Evolutionary conservation across 2,797 vertebrate species (phyloP).

Genomic region (Podarcis lilfordi): DNA sequence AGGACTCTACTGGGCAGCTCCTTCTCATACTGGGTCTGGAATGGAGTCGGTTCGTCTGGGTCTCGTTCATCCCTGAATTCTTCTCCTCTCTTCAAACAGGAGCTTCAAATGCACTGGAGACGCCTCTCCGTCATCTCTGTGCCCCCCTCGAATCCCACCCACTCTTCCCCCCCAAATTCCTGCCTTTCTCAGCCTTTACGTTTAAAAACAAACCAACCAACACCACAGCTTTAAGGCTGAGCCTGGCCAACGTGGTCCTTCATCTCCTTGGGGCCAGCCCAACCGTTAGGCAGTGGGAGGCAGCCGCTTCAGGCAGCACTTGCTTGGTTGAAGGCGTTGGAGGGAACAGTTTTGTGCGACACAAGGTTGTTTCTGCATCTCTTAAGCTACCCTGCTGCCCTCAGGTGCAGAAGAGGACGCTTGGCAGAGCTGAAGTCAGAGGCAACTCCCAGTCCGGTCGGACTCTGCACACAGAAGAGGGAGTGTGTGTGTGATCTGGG

Average conservation of each 20-base stretch:
- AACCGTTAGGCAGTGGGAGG: neutral
- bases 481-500: too few species aligned
- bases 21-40: too few species aligned
- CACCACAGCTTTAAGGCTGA: too few species aligned
- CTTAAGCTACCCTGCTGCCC: neutral
- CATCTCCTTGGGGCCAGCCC: neutral
- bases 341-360: too few species aligned
- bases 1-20: neutral
- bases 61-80: neutral
- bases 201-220: neutral
- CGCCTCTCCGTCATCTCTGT: neutral
- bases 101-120: neutral
- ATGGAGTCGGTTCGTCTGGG: neutral
- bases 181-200: neutral
- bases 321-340: too few species aligned
- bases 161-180: rapidly evolving
- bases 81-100: neutral
- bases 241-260: too few species aligned
- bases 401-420: neutral
- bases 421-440: neutral
- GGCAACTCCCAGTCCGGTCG: too few species aligned
- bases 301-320: neutral
- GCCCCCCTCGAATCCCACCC: neutral
- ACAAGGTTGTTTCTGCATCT: neutral
- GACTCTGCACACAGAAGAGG: too few species aligned